Evolutionary conservation across 2,797 vertebrate genomes (phyloP).

Genomic region (Thamnophis elegans): DNA sequence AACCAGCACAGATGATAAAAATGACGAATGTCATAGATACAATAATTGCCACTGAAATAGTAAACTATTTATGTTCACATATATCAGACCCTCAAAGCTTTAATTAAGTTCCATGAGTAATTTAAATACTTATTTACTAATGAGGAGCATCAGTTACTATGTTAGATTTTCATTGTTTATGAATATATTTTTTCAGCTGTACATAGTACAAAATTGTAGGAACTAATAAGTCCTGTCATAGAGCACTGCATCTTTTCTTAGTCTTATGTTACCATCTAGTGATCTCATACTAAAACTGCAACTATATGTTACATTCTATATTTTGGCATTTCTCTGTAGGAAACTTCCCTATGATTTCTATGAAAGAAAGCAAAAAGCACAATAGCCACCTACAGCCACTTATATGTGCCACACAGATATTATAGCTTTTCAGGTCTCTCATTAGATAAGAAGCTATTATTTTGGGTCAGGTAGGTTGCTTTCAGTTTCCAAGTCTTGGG

Average conservation of each 20-base stretch:
- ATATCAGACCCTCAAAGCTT: not conserved
- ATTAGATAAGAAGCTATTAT: not conserved
- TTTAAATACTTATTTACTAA: not conserved
- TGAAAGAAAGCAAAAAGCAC: not conserved
- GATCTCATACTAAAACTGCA: conserved; percentile 22
- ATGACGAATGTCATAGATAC: not conserved
- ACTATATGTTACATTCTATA: rapidly evolving
- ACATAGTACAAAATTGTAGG: not conserved
- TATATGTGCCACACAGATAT: not conserved
- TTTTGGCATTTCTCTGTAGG: not conserved
- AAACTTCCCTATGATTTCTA: not conserved
- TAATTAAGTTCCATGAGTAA: not conserved
- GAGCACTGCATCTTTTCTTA: not conserved
- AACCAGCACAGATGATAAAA: not conserved
- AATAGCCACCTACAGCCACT: not conserved
- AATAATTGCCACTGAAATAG: not conserved
- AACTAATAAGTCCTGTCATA: not conserved
- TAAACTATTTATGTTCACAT: not conserved
- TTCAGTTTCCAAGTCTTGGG: not conserved
- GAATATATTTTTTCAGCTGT: not conserved
- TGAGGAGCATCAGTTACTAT: not conserved
- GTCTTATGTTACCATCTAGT: conserved; percentile 48
- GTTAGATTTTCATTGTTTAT: not conserved
- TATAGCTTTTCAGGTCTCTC: not conserved
- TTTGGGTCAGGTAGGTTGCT: not conserved